Conservation (phyloP, 2,888 invertebrate genomes). For the Hyalella azteca region DNA sequence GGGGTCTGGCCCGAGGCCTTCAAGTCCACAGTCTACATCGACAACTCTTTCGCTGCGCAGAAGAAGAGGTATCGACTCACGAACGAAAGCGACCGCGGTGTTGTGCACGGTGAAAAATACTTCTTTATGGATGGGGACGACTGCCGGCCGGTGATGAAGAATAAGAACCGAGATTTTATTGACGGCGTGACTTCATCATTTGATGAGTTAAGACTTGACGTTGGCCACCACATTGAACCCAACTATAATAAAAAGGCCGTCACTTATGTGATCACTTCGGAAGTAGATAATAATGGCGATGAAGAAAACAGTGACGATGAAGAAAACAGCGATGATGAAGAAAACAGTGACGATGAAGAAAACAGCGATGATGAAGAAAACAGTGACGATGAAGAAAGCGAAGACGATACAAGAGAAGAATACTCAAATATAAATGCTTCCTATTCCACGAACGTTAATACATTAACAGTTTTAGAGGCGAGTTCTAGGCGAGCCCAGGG, state of each 20-base stretch:
- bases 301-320: constrained; percentile 4
- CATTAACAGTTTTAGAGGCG: no score
- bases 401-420: background rate
- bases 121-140: background rate
- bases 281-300: constrained; percentile 3
- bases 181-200: background rate
- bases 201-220: background rate
- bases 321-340: constrained; percentile 38
- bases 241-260: constrained; percentile 22
- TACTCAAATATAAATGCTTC: no score
- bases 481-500: no score
- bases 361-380: background rate
- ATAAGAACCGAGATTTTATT: background rate
- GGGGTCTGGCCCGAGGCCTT: constrained; percentile 65
- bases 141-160: background rate
- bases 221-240: background rate
- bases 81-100: background rate
- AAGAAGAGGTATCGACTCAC: background rate
- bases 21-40: background rate
- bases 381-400: background rate
- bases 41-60: background rate
- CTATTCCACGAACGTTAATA: no score
- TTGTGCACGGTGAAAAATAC: background rate
- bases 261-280: background rate
- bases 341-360: constrained; percentile 44